Base-by-base conservation (phyloP, 2,113 vertebrate genomes). In the Sigmodon hispidus region DNA sequence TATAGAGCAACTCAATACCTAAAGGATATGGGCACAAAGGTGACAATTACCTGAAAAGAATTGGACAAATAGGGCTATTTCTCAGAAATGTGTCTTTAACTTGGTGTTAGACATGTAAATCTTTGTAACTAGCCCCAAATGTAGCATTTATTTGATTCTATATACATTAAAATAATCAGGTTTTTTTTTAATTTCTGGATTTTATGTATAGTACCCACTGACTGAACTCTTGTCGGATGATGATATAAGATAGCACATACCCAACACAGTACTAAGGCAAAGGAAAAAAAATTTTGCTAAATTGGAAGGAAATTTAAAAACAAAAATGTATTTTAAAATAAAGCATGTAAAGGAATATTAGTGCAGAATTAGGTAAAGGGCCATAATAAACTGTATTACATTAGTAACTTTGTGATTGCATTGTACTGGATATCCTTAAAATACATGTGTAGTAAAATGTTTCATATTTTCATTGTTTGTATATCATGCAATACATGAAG, bases 371-470 rank as follows among this genome's bases (percentile, higher is more conserved):
- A 97, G 94, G 93, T 79, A 87, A 94, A 95, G 8, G 90, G 34
- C 34, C 84, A 36, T 96, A 91, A 84, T 24, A 87, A 93, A 73
- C 36, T 93, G 5, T 96, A 84, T 83, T 45, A n/a, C 12, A 50
- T 63, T 26, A 12, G 10, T 61, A 72, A 94, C 61, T 91, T 65
- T 97, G 95, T 98, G 93, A 97, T 94, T 98, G 96, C 98, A 97
- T 94, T 98, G 97, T 97, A 96, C 89, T 98, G 73, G 98, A 98
- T 97, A 97, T 97, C 86, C 96, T 97, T 93, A 96, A 97, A 76
- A 98, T 91, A 87, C 97, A 75, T 96, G 96, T 96, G 95, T 52
- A 70, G 70, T 67, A 59, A 96, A 92, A 94, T 92, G 91, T 86
- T 96, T 88, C 59, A 95, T 95, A 36, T 97, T 90, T 96, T 96